phyloP scores from a whole-genome alignment of 2,113 vertebrate species.

The Miniopterus natalensis region DNA sequence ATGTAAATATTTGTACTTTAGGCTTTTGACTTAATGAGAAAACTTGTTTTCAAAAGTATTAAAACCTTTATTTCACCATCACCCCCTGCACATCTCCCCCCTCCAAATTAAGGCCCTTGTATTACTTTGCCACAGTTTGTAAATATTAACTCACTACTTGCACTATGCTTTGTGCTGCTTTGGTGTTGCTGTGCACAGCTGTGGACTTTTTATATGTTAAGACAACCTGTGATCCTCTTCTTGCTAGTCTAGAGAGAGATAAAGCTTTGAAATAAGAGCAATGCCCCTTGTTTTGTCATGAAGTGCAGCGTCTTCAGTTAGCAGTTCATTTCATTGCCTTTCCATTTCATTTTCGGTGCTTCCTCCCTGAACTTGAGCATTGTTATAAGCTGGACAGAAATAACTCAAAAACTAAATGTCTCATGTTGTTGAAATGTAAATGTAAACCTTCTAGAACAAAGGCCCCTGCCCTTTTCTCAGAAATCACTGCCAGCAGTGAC shows the following conservation, averaged over 20 bases:
- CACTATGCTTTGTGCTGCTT: not conserved
- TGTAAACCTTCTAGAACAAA: conserved; percentile 38
- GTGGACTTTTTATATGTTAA: not conserved
- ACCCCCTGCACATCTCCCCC: not conserved
- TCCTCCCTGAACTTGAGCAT: conserved; percentile 36
- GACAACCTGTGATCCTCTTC: not conserved
- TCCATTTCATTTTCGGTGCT: not conserved
- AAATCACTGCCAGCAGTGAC: not conserved
- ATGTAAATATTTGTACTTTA: not conserved
- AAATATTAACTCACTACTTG: not conserved
- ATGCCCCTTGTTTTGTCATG: not conserved
- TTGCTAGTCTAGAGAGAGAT: not conserved
- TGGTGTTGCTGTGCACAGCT: not conserved
- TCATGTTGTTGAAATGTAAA: conserved; percentile 31
- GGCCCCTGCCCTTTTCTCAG: not conserved
- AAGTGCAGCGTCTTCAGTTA: not conserved
- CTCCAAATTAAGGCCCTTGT: not conserved
- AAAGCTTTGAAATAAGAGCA: not conserved
- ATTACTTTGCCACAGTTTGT: not conserved
- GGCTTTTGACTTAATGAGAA: conserved; percentile 9
- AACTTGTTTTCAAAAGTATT: not conserved
- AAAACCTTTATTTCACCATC: not conserved
- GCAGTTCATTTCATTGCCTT: not conserved
- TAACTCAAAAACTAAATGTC: not conserved
- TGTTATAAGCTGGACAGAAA: conserved; percentile 30